A percentile compares a stretch with the other conserved stretches of the same genome.
These are phyloP conservation scores for Malachius bipustulatus DNA, from an alignment of 2,888 invertebrate genomes.

Conservation along the genomic window DNA sequence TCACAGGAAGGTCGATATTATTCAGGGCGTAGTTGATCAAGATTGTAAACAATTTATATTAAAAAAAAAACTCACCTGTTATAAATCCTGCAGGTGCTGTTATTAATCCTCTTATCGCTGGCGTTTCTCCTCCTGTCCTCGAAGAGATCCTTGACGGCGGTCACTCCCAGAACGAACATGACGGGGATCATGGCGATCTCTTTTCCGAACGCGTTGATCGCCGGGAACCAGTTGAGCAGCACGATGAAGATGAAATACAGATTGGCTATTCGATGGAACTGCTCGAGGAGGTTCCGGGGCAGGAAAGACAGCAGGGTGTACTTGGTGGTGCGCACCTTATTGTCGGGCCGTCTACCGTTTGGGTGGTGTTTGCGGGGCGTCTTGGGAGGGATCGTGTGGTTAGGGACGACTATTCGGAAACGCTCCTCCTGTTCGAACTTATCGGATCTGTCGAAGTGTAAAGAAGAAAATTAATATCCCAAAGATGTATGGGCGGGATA, in stretches of 20 bases:
- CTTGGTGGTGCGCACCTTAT: conserved; percentile 87
- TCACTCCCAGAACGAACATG: conserved; percentile 86
- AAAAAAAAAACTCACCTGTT: conserved; percentile 58
- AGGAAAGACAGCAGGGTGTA: conserved; percentile 89
- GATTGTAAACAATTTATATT: not conserved
- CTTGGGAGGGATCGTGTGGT: conserved; percentile 72
- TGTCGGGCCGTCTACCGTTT: conserved; percentile 69
- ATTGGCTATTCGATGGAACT: conserved; percentile 96
- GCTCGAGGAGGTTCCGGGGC: conserved; percentile 92
- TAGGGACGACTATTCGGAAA: conserved; percentile 67
- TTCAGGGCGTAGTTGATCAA: too few species aligned
- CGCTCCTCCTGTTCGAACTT: conserved; percentile 41
- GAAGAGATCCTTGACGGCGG: conserved; percentile 88
- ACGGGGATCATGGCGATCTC: conserved; percentile 93
- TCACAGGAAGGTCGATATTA: too few species aligned
- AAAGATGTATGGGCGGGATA: too few species aligned
- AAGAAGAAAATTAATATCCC: too few species aligned
- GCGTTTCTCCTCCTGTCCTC: conserved; percentile 82
- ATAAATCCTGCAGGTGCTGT: conserved; percentile 83
- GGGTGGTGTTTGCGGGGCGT: conserved; percentile 72
- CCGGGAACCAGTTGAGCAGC: conserved; percentile 89
- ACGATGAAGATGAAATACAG: conserved; percentile 96
- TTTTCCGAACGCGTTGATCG: conserved; percentile 89
- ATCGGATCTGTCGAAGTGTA: too few species aligned
- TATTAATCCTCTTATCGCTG: conserved; percentile 90